Conservation (phyloP, 2,113 vertebrate species). For the Rhineura floridana region DNA sequence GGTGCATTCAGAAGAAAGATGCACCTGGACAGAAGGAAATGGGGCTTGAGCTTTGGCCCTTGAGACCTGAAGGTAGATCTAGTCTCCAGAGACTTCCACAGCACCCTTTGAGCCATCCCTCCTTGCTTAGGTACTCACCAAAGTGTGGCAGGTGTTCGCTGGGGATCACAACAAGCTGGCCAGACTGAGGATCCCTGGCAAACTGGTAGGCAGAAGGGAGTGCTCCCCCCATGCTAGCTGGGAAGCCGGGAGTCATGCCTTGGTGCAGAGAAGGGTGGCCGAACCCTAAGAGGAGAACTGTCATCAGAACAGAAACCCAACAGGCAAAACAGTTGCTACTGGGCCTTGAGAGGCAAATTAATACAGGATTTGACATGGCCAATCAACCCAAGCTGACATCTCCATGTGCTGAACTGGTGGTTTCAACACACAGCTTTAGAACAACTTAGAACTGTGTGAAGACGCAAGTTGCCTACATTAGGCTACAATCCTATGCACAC, state of each 20-base stretch:
- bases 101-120: background rate
- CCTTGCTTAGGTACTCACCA: constrained; percentile 69
- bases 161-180: constrained; percentile 94
- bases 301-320: background rate
- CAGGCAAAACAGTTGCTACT: background rate
- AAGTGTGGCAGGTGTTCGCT: constrained; percentile 94
- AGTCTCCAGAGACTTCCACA: background rate
- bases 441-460: no score
- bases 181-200: constrained; percentile 93
- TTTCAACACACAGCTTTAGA: no score
- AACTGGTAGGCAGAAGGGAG: constrained; percentile 93
- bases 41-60: background rate
- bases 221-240: constrained; percentile 85
- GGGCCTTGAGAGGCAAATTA: background rate
- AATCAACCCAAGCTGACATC: background rate
- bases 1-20: background rate
- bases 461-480: no score
- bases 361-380: background rate
- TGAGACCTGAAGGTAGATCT: no score
- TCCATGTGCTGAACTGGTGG: no score
- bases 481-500: no score
- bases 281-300: constrained; percentile 78
- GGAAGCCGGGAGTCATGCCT: constrained; percentile 88
- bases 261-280: constrained; percentile 91
- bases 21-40: background rate